phyloP scores from a whole-genome alignment of 2,888 invertebrate genomes.

The Macaria liturata region DNA sequence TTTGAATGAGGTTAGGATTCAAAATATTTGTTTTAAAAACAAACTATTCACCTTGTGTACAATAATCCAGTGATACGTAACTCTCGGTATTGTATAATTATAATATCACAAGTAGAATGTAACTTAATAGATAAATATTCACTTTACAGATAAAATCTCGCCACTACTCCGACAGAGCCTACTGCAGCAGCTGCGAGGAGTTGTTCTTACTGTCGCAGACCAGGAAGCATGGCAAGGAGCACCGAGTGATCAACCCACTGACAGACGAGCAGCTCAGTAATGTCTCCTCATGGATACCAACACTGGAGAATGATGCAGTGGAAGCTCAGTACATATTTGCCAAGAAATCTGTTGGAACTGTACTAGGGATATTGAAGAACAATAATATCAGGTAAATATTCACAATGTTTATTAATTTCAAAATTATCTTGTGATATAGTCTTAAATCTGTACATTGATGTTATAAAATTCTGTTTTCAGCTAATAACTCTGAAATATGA shows the following conservation, averaged over 20 bases:
- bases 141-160: conserved; percentile 64
- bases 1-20: conserved; percentile 71
- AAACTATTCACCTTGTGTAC: too few species aligned
- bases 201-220: conserved; percentile 69
- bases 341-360: conserved; percentile 84
- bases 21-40: too few species aligned
- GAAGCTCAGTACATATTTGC: conserved; percentile 96
- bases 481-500: too few species aligned
- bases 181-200: conserved; percentile 86
- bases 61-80: too few species aligned
- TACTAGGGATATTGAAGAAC: conserved; percentile 84
- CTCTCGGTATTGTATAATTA: too few species aligned
- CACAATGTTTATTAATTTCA: too few species aligned
- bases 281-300: conserved; percentile 87
- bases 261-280: conserved; percentile 82
- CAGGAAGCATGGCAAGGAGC: conserved; percentile 83
- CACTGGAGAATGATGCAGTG: conserved; percentile 88
- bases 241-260: conserved; percentile 74
- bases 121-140: too few species aligned
- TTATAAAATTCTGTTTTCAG: too few species aligned
- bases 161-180: conserved; percentile 77
- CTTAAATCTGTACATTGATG: too few species aligned
- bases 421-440: too few species aligned
- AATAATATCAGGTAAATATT: conserved; percentile 83
- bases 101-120: too few species aligned